phyloP scores from a whole-genome alignment of 2,113 vertebrate species.

The Egretta garzetta region DNA sequence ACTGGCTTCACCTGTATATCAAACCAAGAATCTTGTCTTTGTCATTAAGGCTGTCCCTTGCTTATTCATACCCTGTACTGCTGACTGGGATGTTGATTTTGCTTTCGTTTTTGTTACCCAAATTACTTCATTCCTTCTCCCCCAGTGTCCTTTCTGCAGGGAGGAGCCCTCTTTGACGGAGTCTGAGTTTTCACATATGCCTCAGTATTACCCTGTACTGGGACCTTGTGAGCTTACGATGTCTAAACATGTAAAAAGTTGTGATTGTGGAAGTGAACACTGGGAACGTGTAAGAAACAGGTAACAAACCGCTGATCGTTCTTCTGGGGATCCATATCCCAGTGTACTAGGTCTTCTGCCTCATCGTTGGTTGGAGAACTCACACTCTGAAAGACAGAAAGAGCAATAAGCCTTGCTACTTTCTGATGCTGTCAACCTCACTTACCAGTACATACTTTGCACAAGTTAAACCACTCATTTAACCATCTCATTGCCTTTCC shows the following conservation, averaged over 20 bases:
- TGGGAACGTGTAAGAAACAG: background rate
- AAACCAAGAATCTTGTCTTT: background rate
- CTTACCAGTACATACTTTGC: background rate
- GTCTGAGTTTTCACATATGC: background rate
- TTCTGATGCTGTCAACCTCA: background rate
- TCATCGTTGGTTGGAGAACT: accelerated
- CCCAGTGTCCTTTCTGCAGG: background rate
- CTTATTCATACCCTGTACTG: background rate
- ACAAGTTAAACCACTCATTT: background rate
- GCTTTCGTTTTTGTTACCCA: background rate
- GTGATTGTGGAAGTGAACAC: background rate
- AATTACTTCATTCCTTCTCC: background rate
- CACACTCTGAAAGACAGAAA: background rate
- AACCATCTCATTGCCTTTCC: background rate
- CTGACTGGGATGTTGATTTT: background rate
- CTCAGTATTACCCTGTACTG: background rate
- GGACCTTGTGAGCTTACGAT: background rate
- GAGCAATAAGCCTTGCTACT: background rate
- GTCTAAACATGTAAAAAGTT: background rate
- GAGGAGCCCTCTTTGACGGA: background rate
- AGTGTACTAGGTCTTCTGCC: background rate
- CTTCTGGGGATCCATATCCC: background rate
- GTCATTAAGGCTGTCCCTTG: background rate
- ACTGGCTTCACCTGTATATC: background rate
- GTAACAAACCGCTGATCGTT: background rate